Conservation (phyloP, 2,113 vertebrate species). For the Oceanodroma tethys region DNA sequence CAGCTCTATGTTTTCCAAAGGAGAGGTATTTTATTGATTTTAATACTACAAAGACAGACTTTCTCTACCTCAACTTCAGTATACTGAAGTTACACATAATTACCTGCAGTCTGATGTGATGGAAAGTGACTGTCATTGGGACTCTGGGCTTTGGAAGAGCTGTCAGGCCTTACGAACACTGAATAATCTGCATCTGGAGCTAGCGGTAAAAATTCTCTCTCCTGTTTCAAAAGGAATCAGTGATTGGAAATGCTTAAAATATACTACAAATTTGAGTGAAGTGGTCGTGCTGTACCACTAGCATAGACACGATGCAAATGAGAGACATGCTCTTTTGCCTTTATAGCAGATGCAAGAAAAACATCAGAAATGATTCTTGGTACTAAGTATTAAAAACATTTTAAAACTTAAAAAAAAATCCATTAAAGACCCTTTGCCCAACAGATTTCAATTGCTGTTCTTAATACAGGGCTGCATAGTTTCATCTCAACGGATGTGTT, state of each 20-base stretch:
- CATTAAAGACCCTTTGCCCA: neutral
- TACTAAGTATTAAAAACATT: neutral
- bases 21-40: neutral
- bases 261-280: neutral
- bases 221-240: conserved; percentile 23
- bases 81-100: neutral
- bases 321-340: neutral
- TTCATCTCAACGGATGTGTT: neutral
- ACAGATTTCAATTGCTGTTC: neutral
- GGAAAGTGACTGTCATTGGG: neutral
- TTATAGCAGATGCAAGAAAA: neutral
- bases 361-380: neutral
- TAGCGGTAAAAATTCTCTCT: conserved; percentile 10
- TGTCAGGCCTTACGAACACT: neutral
- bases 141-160: neutral
- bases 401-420: too few relatives aligned
- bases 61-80: neutral
- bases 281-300: neutral
- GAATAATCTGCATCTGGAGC: neutral
- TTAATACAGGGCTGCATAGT: neutral
- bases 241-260: neutral
- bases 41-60: neutral
- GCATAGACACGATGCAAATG: fast-evolving
- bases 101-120: conserved; percentile 41
- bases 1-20: neutral